A percentile compares a stretch with the other conserved stretches of the same genome.
Evolutionary conservation across 2,888 invertebrate genomes (phyloP).

Genomic region (Pammene fasciana): DNA sequence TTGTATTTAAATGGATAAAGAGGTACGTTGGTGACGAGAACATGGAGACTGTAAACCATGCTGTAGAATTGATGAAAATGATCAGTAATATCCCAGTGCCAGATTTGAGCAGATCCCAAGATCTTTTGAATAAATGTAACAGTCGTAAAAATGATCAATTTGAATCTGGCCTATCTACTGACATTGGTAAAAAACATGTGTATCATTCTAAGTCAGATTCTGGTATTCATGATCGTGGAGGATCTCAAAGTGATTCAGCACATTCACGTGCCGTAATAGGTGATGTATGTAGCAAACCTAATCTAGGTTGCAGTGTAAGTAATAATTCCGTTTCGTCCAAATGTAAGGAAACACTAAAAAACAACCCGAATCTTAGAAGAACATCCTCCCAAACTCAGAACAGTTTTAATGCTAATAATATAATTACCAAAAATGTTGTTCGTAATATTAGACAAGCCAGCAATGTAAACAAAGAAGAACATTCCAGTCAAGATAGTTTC

Average conservation of each 20-base stretch:
- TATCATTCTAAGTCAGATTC: slow-evolving; percentile 13
- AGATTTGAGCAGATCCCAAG: slow-evolving; percentile 44
- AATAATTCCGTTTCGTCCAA: neutral
- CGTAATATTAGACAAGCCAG: neutral
- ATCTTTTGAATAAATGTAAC: slow-evolving; percentile 2
- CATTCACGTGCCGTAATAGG: neutral
- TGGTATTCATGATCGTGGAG: neutral
- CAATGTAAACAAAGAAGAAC: neutral
- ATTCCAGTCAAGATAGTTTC: slow-evolving; percentile 7
- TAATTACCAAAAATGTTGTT: neutral
- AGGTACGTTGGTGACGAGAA: slow-evolving; percentile 60
- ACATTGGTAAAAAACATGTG: neutral
- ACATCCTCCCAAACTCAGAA: neutral
- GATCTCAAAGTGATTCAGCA: neutral
- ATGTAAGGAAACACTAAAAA: neutral
- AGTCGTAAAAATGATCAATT: neutral
- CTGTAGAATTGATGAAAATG: slow-evolving; percentile 57
- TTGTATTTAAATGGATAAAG: slow-evolving; percentile 70
- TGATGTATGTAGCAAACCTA: neutral
- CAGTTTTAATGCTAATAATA: neutral
- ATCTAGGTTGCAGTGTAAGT: neutral
- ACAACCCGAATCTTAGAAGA: neutral
- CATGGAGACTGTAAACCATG: slow-evolving; percentile 54
- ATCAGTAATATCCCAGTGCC: slow-evolving; percentile 60
- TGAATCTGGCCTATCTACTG: neutral